These are phyloP conservation scores for Acropora yongei DNA, from an alignment of 64 coral and sea anemone genomes.

Conservation along the genomic window DNA sequence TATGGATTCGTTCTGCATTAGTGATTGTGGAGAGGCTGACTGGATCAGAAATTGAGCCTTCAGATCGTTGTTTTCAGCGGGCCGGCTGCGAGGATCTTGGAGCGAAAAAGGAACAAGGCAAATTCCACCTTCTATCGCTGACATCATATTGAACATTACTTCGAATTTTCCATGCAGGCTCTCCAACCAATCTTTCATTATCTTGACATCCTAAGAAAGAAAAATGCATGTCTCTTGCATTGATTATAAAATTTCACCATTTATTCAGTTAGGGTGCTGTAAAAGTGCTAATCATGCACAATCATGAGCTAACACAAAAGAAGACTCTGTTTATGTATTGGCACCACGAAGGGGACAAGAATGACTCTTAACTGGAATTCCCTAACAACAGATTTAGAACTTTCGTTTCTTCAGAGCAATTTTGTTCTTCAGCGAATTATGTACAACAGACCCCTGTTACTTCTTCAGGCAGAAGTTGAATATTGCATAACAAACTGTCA, in stretches of 20 bases:
- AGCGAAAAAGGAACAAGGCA: not conserved
- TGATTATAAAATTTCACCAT: not conserved
- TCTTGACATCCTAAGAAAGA: slow-evolving; percentile 6
- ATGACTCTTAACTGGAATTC: too few species aligned
- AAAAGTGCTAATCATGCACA: too few species aligned
- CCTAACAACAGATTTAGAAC: not conserved
- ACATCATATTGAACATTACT: not conserved
- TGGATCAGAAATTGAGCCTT: not conserved
- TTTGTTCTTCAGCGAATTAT: too few species aligned
- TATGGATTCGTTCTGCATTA: too few species aligned
- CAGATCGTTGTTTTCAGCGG: not conserved
- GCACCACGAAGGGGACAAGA: too few species aligned
- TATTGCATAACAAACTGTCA: too few species aligned
- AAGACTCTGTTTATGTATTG: too few species aligned
- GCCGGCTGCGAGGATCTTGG: not conserved
- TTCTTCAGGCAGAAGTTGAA: too few species aligned
- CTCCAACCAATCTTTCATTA: not conserved
- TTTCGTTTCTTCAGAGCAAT: too few species aligned
- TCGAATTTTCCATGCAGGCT: not conserved
- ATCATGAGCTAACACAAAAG: too few species aligned
- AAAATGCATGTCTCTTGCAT: not conserved
- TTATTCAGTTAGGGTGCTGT: too few species aligned
- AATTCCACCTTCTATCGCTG: not conserved
- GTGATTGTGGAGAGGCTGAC: not conserved
- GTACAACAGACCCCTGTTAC: too few species aligned